A percentile compares a stretch with the other conserved stretches of the same genome.
These are phyloP conservation scores for Stenopsyche tienmushanensis DNA, from an alignment of 1,140 invertebrate species.

Conservation along the genomic window DNA sequence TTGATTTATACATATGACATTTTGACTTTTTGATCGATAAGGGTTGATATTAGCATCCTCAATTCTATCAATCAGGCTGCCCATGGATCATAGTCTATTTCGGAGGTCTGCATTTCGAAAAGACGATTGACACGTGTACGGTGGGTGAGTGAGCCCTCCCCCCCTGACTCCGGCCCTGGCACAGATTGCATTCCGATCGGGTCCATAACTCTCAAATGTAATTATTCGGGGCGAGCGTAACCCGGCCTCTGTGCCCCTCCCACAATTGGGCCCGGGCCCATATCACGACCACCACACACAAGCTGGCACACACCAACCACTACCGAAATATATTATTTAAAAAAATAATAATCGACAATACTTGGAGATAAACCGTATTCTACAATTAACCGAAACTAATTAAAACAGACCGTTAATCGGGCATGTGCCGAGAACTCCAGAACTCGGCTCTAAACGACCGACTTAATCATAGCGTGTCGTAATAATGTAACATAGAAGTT, in stretches of 20 bases:
- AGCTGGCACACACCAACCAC: not conserved
- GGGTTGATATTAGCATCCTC: no score
- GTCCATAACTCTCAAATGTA: conserved; percentile 42
- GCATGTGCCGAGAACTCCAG: not conserved
- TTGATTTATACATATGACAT: no score
- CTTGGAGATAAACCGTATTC: conserved; percentile 21
- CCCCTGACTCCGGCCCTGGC: not conserved
- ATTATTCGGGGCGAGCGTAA: conserved; percentile 41
- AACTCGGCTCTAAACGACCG: not conserved
- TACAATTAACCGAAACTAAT: conserved; percentile 28
- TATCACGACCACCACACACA: conserved; percentile 13
- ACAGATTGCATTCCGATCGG: conserved; percentile 41
- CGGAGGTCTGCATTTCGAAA: no score
- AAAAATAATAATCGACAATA: conserved; percentile 25
- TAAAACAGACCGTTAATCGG: conserved; percentile 26
- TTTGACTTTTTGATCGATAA: no score
- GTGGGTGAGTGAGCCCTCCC: not conserved
- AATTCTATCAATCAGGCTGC: no score
- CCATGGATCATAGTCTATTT: no score
- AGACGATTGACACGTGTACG: not conserved
- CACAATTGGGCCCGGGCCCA: conserved; percentile 20
- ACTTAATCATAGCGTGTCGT: no score
- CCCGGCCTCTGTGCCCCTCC: conserved; percentile 38
- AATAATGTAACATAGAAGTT: no score
- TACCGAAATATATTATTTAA: conserved; percentile 15